Evolutionary conservation across 1,140 invertebrate genomes (phyloP).

Genomic region (Drosophila malerkotliana): DNA sequence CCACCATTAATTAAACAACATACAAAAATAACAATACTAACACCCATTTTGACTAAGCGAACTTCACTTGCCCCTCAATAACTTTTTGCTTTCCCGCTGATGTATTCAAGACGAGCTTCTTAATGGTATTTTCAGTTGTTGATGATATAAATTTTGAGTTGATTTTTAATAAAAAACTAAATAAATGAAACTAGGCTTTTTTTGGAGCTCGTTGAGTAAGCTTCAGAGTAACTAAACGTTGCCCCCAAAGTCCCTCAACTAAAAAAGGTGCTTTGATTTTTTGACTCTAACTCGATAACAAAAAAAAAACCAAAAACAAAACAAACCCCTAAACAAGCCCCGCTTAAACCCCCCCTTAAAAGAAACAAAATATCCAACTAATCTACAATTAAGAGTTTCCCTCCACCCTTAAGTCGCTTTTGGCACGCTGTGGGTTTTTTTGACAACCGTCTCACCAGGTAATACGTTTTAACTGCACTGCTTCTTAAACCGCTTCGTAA

Average conservation of each 20-base stretch:
- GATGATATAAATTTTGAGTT: constrained; percentile 49
- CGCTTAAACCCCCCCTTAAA: constrained; percentile 51
- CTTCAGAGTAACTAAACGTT: constrained; percentile 60
- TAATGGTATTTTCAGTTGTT: constrained; percentile 70
- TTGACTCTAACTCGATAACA: constrained; percentile 59
- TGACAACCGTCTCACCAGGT: constrained; percentile 84
- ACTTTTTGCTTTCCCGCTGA: constrained; percentile 73
- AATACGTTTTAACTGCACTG: constrained; percentile 81
- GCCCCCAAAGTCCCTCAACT: constrained; percentile 19
- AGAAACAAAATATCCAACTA: constrained; percentile 33
- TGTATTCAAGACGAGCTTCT: constrained; percentile 72
- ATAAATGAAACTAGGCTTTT: constrained; percentile 21
- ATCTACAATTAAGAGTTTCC: constrained; percentile 51
- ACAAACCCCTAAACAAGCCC: constrained; percentile 31
- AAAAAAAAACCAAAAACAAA: constrained; percentile 19
- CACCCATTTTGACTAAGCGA: constrained; percentile 49
- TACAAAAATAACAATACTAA: constrained; percentile 10
- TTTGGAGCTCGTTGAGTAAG: constrained; percentile 28
- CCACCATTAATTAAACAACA: not conserved
- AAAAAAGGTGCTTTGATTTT: constrained; percentile 71
- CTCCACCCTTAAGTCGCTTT: constrained; percentile 84
- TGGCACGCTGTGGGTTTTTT: constrained; percentile 85
- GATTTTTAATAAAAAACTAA: constrained; percentile 46
- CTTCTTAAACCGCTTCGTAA: constrained; percentile 78
- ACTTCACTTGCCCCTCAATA: constrained; percentile 64